These are phyloP conservation scores for Trinectes maculatus DNA, from an alignment of 2,113 vertebrate species.

Conservation along the genomic window DNA sequence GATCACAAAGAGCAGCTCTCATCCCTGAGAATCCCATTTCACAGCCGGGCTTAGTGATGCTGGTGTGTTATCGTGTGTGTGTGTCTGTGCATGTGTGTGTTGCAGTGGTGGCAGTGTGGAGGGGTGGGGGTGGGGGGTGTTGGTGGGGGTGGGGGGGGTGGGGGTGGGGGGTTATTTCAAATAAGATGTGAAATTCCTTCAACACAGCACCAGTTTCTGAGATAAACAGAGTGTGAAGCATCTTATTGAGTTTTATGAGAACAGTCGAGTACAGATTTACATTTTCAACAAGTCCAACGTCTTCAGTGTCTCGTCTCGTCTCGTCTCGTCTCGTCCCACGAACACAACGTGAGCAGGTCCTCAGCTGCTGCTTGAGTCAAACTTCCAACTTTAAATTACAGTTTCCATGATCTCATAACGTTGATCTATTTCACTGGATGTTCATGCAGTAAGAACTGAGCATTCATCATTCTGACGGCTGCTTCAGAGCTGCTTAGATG, in stretches of 20 bases:
- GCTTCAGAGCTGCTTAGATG: too few relatives aligned
- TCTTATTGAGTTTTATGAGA: conserved; percentile 9
- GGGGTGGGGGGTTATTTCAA: conserved; percentile 63
- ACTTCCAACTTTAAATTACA: too few relatives aligned
- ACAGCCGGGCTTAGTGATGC: conserved; percentile 57
- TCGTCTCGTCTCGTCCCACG: background rate
- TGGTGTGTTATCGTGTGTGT: conserved; percentile 40
- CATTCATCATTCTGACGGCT: too few relatives aligned
- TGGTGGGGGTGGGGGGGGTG: background rate
- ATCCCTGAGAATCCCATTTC: conserved; percentile 75
- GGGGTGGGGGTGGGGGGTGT: background rate
- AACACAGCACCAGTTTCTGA: conserved; percentile 35
- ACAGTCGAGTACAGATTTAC: background rate
- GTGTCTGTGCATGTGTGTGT: conserved; percentile 16
- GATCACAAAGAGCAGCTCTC: conserved; percentile 76
- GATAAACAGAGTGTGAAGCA: conserved; percentile 12
- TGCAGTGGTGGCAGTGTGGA: background rate
- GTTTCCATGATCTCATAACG: too few relatives aligned
- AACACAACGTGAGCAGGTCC: background rate
- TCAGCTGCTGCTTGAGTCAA: too few relatives aligned
- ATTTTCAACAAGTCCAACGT: background rate
- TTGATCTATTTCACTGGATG: too few relatives aligned
- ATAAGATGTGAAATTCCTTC: conserved; percentile 63
- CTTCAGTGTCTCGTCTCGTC: background rate
- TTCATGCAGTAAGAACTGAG: too few relatives aligned